Evolutionary conservation across 1,140 invertebrate species (phyloP), one percentile per base, ranked within the genome.

Genomic region (Ooceraea biroi): DNA sequence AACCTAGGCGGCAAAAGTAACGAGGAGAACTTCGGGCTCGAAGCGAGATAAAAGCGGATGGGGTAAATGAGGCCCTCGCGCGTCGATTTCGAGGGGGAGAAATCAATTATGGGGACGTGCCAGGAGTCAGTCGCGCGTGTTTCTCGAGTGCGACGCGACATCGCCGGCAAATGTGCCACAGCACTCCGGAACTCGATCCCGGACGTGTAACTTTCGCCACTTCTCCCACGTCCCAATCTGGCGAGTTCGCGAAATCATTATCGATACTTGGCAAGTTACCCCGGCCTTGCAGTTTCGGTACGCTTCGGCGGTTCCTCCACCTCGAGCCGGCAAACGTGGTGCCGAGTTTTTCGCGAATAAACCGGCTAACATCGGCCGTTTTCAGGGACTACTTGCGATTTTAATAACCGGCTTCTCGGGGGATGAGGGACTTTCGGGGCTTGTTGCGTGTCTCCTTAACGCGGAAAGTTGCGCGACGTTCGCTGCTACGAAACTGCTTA

Each of bases 401-500:
- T 86, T 86, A 86, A 78, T 85, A 85, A 84, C 71, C 46, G 55
- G 25, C 5, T 17, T 25, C n/a, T n/a, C n/a, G n/a, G n/a, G 27
- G 55, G 48, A 30, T 30, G 44, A 46, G 19, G 30, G 63, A 66
- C 46, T 77, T 77, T 52, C 4, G 22, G 50, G 25, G 52, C 12
- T 61, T 4, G 46, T 55, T 7, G 84, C 63, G 63, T 36, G 82
- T 65, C 10, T 50, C 22, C 17, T 19, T 30, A 61, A 11, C 48
- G 46, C 25, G 48, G 25, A 50, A 84, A 76, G 65, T 84, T 84
- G 52, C 58, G 36, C 50, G 48, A 61, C 68, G 46, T 76, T 41
- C 71, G 61, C 19, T n/a, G n/a, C n/a, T n/a, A n/a, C 10, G 25
- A 58, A 65, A 66, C 60, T 72, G 60, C 50, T 55, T 68, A 66